Percentiles rank a stretch among this genome's conserved stretches.
These are phyloP conservation scores for Mesocricetus auratus DNA, from an alignment of 2,113 vertebrate genomes.

Conservation along the genomic window DNA sequence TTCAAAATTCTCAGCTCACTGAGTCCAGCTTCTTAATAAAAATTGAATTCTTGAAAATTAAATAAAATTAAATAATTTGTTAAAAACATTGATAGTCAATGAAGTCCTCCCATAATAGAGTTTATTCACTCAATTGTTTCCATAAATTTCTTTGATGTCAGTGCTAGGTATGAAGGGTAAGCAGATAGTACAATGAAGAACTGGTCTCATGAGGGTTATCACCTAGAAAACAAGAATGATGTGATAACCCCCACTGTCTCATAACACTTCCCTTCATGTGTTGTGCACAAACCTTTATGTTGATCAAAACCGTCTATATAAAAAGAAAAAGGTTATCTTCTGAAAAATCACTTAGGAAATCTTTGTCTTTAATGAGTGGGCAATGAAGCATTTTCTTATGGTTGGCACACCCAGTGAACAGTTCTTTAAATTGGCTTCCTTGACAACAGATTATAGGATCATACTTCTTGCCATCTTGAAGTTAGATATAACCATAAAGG, in stretches of 20 bases:
- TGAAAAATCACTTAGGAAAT: not conserved
- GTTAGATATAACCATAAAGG: not conserved
- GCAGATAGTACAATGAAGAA: not conserved
- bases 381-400: not conserved
- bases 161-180: not conserved
- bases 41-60: slow-evolving; percentile 50
- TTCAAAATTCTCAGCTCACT: slow-evolving; percentile 3
- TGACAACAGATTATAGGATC: too few relatives aligned
- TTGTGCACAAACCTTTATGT: not conserved
- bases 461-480: not conserved
- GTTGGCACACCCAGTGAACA: not conserved
- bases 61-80: slow-evolving; percentile 22
- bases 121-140: not conserved
- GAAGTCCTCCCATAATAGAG: not conserved
- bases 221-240: not conserved
- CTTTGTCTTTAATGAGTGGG: not conserved
- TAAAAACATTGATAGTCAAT: slow-evolving; percentile 40
- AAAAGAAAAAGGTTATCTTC: not conserved
- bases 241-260: not conserved
- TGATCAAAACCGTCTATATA: not conserved
- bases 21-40: not conserved
- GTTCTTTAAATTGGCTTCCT: not conserved
- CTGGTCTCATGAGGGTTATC: not conserved
- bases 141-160: not conserved
- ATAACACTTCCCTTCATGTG: not conserved